These are phyloP conservation scores for Drosophila trapezifrons DNA, from an alignment of 1,140 invertebrate genomes.

Conservation along the genomic window DNA sequence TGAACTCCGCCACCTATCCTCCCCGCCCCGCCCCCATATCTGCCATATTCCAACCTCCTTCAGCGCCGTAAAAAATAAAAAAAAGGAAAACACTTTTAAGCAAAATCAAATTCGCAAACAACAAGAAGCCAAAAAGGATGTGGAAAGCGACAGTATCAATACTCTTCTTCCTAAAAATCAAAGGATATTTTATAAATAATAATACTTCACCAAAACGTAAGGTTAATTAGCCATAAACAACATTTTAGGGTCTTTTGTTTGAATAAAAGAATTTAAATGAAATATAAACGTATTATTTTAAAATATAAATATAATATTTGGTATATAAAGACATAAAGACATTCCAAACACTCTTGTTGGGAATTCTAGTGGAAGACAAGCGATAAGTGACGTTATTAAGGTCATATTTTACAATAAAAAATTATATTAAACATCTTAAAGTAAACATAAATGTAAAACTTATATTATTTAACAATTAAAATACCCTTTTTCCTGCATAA, in stretches of 20 bases:
- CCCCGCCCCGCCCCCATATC: neutral
- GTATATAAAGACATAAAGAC: too few relatives aligned
- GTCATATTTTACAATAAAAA: too few relatives aligned
- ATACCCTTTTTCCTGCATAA: neutral
- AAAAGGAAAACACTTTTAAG: conserved; percentile 65
- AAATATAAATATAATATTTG: too few relatives aligned
- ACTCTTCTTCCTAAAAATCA: neutral
- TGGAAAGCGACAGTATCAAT: neutral
- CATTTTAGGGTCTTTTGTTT: too few relatives aligned
- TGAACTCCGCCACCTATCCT: conserved; percentile 24
- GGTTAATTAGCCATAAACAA: too few relatives aligned
- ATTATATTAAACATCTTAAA: neutral
- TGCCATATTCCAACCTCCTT: neutral
- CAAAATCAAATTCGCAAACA: conserved; percentile 74
- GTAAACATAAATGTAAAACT: neutral
- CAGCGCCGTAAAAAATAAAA: conserved; percentile 16
- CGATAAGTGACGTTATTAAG: too few relatives aligned
- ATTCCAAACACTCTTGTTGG: too few relatives aligned
- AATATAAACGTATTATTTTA: too few relatives aligned
- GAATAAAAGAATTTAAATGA: too few relatives aligned
- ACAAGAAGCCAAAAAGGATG: conserved; percentile 4
- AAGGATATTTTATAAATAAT: too few relatives aligned
- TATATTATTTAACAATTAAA: neutral
- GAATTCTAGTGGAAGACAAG: too few relatives aligned
- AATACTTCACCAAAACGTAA: too few relatives aligned